Percentiles rank a stretch among this genome's conserved stretches.
phyloP scores from a whole-genome alignment of 2,797 vertebrate genomes.

The Valencia hispanica region DNA sequence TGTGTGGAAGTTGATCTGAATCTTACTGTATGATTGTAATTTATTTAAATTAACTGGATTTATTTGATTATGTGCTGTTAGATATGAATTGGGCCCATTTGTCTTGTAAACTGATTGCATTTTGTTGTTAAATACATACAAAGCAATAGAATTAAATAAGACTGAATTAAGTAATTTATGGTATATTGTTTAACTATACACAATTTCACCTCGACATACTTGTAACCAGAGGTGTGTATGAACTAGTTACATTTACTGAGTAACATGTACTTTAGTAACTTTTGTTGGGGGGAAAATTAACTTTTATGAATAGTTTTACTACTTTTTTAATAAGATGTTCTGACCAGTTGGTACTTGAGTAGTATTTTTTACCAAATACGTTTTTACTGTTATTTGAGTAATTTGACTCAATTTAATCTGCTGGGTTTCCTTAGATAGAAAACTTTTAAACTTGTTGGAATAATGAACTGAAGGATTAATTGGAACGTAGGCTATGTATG shows the following conservation, averaged over 20 bases:
- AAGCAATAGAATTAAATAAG: not conserved
- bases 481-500: too few relatives aligned
- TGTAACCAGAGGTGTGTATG: not conserved
- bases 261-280: not conserved
- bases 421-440: too few relatives aligned
- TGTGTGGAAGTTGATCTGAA: not conserved
- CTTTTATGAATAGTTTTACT: not conserved
- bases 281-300: not conserved
- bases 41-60: not conserved
- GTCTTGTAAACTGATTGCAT: not conserved
- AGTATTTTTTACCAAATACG: too few relatives aligned
- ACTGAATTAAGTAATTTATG: not conserved
- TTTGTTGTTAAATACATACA: not conserved
- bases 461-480: too few relatives aligned
- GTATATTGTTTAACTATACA: not conserved
- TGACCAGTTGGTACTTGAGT: too few relatives aligned
- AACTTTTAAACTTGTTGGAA: too few relatives aligned
- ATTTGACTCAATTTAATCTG: too few relatives aligned
- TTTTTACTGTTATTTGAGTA: too few relatives aligned
- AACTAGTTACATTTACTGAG: not conserved
- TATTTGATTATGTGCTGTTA: not conserved
- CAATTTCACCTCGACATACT: not conserved
- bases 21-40: not conserved
- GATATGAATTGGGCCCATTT: not conserved
- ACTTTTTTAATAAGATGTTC: too few relatives aligned